phyloP scores from a whole-genome alignment of 2,113 vertebrate genomes.

The Heterotilapia buettikoferi region DNA sequence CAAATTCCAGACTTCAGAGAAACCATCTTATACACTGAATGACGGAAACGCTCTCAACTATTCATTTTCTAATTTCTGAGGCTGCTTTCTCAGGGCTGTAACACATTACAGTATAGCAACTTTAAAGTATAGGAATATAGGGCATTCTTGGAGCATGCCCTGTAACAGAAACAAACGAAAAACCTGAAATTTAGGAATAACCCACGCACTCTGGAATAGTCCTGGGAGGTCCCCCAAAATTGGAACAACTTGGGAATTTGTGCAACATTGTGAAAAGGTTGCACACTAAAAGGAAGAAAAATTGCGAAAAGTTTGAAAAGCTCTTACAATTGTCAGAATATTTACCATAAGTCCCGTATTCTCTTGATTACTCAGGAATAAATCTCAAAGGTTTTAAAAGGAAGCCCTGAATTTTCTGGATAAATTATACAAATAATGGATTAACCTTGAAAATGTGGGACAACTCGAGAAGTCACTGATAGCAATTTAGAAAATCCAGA shows the following conservation, averaged over 20 bases:
- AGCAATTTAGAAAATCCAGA: fast-evolving
- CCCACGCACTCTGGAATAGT: not conserved
- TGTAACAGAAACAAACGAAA: not conserved
- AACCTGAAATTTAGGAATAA: not conserved
- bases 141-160: fast-evolving
- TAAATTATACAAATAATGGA: not conserved
- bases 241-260: not conserved
- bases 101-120: not conserved
- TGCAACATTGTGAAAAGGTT: not conserved
- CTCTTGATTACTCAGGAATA: not conserved
- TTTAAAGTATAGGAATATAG: not conserved
- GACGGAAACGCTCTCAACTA: not conserved
- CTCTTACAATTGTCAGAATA: not conserved
- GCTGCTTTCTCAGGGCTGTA: not conserved
- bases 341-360: not conserved
- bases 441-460: not conserved
- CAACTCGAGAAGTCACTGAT: not conserved
- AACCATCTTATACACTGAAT: not conserved
- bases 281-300: no score
- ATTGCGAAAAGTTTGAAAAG: not conserved
- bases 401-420: not conserved
- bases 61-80: not conserved
- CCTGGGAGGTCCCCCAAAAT: not conserved
- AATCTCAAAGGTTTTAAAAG: not conserved
- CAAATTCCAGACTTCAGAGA: not conserved